phyloP scores from a whole-genome alignment of 2,888 invertebrate species.

The Pteria penguin region DNA sequence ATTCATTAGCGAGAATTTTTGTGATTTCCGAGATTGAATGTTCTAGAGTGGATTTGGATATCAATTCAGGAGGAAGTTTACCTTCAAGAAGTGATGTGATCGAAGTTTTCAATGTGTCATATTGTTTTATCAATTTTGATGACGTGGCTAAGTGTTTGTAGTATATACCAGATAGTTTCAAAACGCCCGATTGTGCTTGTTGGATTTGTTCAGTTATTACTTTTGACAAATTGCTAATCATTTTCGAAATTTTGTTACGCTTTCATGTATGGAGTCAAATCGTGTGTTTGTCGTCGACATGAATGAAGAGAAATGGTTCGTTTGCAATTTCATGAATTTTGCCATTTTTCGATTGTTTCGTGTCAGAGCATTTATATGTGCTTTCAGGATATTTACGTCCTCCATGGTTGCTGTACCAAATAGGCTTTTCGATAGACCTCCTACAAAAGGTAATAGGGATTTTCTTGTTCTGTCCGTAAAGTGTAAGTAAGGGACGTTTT shows the following conservation, averaged over 20 bases:
- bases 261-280: conserved; percentile 35
- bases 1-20: not conserved
- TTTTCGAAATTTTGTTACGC: conserved; percentile 25
- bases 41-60: not conserved
- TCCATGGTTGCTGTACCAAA: conserved; percentile 34
- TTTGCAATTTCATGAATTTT: conserved; percentile 25
- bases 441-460: conserved; percentile 28
- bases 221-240: not conserved
- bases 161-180: not conserved
- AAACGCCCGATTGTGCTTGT: not conserved
- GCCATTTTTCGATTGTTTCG: conserved; percentile 17
- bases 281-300: conserved; percentile 31
- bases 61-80: not conserved
- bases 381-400: conserved; percentile 31
- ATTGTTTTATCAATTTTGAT: not conserved
- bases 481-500: not conserved
- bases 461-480: not conserved
- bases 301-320: conserved; percentile 38
- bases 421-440: conserved; percentile 13
- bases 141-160: not conserved
- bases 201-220: not conserved
- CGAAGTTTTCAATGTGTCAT: no score
- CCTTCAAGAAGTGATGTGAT: not conserved
- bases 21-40: not conserved
- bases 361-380: conserved; percentile 33